A percentile compares a stretch with the other conserved stretches of the same genome.
Evolutionary conservation across 2,797 vertebrate genomes (phyloP).

Genomic region (Natrix natrix): DNA sequence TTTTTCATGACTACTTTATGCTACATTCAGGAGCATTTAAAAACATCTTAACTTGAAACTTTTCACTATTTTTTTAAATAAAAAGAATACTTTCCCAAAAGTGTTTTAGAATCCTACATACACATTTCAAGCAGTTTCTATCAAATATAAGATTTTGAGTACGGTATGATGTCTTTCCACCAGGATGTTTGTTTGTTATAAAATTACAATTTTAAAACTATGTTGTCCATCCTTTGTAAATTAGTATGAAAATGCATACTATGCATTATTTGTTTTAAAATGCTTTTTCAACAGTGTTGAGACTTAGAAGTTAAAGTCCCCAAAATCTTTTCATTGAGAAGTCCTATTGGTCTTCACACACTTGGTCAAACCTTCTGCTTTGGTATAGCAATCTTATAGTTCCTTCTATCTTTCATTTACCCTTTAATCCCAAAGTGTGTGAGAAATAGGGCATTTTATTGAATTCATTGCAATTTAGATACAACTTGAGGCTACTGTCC

Average conservation of each 20-base stretch:
- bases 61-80: neutral
- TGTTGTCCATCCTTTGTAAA: neutral
- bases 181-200: neutral
- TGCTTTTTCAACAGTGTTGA: neutral
- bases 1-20: neutral
- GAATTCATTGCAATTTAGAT: neutral
- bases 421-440: neutral
- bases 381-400: neutral
- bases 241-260: neutral
- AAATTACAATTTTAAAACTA: neutral
- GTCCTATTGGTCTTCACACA: neutral
- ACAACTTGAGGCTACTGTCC: neutral
- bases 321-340: neutral
- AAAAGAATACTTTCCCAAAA: neutral
- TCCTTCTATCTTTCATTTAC: neutral
- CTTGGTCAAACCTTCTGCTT: neutral
- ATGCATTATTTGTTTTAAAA: neutral
- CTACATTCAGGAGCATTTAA: neutral
- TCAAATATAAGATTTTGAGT: neutral
- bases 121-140: neutral
- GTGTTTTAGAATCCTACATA: neutral
- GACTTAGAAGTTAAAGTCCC: neutral
- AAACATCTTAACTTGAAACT: neutral
- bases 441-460: neutral
- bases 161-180: neutral